Conservation (phyloP, 2,888 invertebrate species). For the Ischnura elegans region DNA sequence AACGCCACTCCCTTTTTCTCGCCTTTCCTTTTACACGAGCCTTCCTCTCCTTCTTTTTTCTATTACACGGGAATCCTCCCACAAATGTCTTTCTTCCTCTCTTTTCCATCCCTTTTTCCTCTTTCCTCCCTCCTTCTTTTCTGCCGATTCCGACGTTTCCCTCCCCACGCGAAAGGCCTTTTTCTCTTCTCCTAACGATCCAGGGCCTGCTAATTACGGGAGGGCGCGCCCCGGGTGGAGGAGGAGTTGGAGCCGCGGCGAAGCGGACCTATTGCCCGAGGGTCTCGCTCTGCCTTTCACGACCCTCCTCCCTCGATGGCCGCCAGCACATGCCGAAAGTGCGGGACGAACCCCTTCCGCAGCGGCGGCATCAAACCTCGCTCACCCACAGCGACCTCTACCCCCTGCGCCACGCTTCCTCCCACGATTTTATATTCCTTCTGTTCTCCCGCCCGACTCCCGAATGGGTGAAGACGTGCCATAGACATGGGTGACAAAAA, state of each 20-base stretch:
- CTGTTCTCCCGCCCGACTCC: not conserved
- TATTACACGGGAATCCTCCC: conserved; percentile 39
- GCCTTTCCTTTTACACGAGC: not conserved
- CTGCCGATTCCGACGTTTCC: conserved; percentile 55
- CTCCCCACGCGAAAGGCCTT: conserved; percentile 48
- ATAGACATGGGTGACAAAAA: too few relatives aligned
- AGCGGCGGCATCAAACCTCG: not conserved
- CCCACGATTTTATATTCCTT: too few relatives aligned
- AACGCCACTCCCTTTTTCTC: not conserved
- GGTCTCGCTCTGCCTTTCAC: not conserved
- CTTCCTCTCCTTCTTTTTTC: conserved; percentile 31
- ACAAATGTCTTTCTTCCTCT: not conserved
- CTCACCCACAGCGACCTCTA: not conserved
- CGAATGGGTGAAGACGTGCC: too few relatives aligned
- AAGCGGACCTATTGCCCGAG: not conserved
- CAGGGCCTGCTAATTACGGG: conserved; percentile 65
- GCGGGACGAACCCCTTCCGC: not conserved
- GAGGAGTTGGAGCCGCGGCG: not conserved
- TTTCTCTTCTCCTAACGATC: conserved; percentile 64
- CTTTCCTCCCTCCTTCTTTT: not conserved
- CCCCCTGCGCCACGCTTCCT: not conserved
- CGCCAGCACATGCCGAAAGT: conserved; percentile 11
- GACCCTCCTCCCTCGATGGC: conserved; percentile 6
- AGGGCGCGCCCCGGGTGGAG: not conserved
- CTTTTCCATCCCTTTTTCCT: not conserved